Conservation (phyloP, 1,140 invertebrate genomes). For the Archegozetes longisetosus region DNA sequence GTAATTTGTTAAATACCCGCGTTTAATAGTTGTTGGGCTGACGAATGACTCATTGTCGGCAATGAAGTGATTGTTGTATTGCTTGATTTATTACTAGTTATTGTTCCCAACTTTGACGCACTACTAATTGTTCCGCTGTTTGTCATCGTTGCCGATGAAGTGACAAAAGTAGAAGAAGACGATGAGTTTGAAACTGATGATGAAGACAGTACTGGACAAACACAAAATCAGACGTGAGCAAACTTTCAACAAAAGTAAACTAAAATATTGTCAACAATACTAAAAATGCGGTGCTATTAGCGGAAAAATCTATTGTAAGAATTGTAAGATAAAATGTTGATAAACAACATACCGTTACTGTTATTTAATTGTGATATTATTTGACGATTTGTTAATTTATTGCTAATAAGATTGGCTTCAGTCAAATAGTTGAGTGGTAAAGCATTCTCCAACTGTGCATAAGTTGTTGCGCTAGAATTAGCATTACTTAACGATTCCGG, state of each 20-base stretch:
- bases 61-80: not conserved
- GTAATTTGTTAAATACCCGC: not conserved
- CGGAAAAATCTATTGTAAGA: too few species aligned
- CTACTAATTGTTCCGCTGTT: not conserved
- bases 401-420: not conserved
- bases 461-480: not conserved
- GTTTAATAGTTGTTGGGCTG: not conserved
- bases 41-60: not conserved
- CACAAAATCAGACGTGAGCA: too few species aligned
- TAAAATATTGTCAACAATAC: too few species aligned
- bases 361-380: not conserved
- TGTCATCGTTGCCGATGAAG: not conserved
- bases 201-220: too few species aligned
- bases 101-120: not conserved
- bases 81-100: not conserved
- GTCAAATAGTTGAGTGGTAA: not conserved
- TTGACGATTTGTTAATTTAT: not conserved
- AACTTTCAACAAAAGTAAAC: too few species aligned
- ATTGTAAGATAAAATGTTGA: too few species aligned
- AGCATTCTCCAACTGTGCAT: not conserved
- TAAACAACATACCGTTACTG: not conserved
- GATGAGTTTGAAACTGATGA: too few species aligned
- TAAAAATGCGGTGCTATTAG: too few species aligned
- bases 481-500: not conserved
- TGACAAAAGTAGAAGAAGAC: not conserved